phyloP scores from a whole-genome alignment of 2,113 vertebrate species.

The Mastomys coucha region DNA sequence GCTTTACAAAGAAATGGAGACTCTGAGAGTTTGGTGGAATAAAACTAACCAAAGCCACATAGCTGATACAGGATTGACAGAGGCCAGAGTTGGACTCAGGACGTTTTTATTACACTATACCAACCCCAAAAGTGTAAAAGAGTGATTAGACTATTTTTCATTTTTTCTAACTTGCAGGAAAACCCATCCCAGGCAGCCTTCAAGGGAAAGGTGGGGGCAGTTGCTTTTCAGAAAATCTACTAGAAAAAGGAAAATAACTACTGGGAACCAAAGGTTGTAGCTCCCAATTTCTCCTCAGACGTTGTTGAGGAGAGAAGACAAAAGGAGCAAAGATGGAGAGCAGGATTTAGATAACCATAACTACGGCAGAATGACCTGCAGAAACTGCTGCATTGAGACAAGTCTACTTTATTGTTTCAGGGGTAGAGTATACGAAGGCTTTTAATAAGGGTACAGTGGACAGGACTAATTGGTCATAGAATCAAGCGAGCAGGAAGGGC shows the following conservation, averaged over 20 bases:
- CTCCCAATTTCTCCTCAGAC: too few relatives aligned
- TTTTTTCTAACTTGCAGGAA: conserved; percentile 14
- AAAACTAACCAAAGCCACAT: neutral
- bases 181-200: neutral
- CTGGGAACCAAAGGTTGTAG: neutral
- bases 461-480: too few relatives aligned
- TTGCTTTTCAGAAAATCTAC: conserved; percentile 37
- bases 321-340: too few relatives aligned
- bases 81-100: neutral
- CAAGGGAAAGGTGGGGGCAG: neutral
- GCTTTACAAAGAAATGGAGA: neutral
- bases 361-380: too few relatives aligned
- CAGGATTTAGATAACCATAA: too few relatives aligned
- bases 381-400: too few relatives aligned
- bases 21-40: neutral
- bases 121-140: neutral
- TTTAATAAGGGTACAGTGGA: too few relatives aligned
- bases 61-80: neutral
- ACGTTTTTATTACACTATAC: neutral
- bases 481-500: too few relatives aligned
- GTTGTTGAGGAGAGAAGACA: too few relatives aligned
- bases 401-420: too few relatives aligned
- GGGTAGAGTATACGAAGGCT: too few relatives aligned
- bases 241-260: neutral
- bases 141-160: conserved; percentile 39